Evolutionary conservation across 2,797 vertebrate species (phyloP), one percentile per base, ranked within the genome.

Genomic region (Gymnoscopelus microlampas): DNA sequence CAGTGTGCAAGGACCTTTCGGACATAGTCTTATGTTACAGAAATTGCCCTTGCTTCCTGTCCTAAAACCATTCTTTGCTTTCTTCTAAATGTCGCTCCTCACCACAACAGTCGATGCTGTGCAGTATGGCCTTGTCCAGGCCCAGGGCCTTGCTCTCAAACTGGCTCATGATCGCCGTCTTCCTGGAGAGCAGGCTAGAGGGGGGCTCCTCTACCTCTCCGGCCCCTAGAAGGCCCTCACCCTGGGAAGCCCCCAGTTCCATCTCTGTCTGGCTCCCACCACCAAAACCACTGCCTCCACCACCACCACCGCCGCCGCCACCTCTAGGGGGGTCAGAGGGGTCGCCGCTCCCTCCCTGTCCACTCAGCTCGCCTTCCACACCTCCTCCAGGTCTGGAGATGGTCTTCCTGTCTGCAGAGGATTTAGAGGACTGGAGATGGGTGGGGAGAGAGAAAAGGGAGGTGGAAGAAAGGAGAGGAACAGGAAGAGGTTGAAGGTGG

Each of bases 61-160:
- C 19, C 19, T 19, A 19, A 19, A 19, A 19, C 19, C 9, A 29
- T 44, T 44, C 5, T 32, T 32, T 29, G 26, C 26, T 29, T 29
- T 29, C 3, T 29, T 4, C 26, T 29, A 3, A 29, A 29, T 29
- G 54, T 24, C 29, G 4, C 13, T 60, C 32, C 95, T 96, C 94
- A 99, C 98, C 95, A 48, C 97, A 99, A 88, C 96, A 98, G 92
- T 99, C 97, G n/a, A 99, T 99, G 85, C 97, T 99, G 50, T 99
- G 96, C 77, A 99, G 94, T 82, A 99, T 95, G 66, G 97, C 97
- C 88, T 99, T 99, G 83, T 99, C 97, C 83, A 99, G 89, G 32
- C 97, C 97, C 63, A 99, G 89, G 0, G 97, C 97, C 93, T 98
- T 99, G 74, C 97, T 96, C 89, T 99, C 98, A 89, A 99, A 98